Percentiles rank a stretch among this genome's conserved stretches.
Conservation (phyloP, 1,140 invertebrate genomes). For the Periplaneta americana region DNA sequence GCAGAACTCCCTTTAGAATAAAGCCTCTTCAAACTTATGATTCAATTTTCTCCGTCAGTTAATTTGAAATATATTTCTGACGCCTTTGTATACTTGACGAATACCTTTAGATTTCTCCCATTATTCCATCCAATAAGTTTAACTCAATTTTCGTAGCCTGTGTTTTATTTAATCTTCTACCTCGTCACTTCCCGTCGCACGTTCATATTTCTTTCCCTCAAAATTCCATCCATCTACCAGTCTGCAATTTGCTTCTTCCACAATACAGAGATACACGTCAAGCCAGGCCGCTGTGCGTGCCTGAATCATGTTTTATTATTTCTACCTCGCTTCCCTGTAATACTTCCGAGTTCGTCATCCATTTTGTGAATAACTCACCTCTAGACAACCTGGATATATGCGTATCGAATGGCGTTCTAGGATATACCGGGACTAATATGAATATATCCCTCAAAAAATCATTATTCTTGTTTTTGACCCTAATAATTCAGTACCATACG, state of each 20-base stretch:
- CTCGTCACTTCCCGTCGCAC: neutral
- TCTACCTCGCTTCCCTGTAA: neutral
- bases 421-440: no score
- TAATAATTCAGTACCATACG: no score
- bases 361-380: no score
- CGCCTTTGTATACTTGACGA: neutral
- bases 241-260: neutral
- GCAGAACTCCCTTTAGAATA: no score
- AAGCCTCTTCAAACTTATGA: neutral
- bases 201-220: neutral
- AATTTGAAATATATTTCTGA: neutral
- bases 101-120: neutral
- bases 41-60: neutral
- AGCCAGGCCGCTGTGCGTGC: no score
- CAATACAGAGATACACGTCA: neutral
- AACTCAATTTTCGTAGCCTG: neutral
- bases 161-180: neutral
- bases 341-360: neutral
- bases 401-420: neutral
- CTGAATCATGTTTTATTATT: neutral
- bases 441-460: no score
- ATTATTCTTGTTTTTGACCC: no score
- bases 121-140: neutral
- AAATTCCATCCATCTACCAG: neutral
- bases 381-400: neutral